Conservation (phyloP, 2,888 invertebrate species). For the Lepidochrysops patricia region DNA sequence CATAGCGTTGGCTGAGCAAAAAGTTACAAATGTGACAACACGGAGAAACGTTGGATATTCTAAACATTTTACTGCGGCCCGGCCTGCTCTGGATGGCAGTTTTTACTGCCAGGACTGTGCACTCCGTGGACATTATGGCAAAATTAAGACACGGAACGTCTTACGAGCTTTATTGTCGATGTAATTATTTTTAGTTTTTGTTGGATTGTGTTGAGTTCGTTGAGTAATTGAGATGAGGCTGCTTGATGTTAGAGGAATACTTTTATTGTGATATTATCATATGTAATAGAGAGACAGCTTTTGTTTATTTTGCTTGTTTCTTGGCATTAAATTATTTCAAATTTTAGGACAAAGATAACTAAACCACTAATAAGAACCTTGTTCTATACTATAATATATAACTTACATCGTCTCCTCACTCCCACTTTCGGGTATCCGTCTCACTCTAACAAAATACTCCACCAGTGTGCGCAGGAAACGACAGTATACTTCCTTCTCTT, state of each 20-base stretch:
- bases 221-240: background rate
- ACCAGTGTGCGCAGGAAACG: too few species aligned
- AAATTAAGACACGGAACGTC: conserved; percentile 13
- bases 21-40: conserved; percentile 51
- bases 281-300: too few species aligned
- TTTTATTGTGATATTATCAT: too few species aligned
- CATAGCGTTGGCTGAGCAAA: conserved; percentile 30
- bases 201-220: background rate
- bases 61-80: conserved; percentile 69
- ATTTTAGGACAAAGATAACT: too few species aligned
- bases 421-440: too few species aligned
- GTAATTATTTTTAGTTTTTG: background rate
- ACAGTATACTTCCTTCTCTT: too few species aligned
- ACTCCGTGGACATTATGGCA: conserved; percentile 12
- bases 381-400: too few species aligned
- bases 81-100: conserved; percentile 61
- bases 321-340: too few species aligned
- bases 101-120: conserved; percentile 51
- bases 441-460: too few species aligned
- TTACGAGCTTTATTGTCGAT: conserved; percentile 11
- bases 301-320: too few species aligned
- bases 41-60: conserved; percentile 62
- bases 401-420: too few species aligned
- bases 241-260: background rate
- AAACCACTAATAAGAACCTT: too few species aligned